Conservation (phyloP, 2,888 invertebrate genomes). For the Synanthedon myopaeformis region DNA sequence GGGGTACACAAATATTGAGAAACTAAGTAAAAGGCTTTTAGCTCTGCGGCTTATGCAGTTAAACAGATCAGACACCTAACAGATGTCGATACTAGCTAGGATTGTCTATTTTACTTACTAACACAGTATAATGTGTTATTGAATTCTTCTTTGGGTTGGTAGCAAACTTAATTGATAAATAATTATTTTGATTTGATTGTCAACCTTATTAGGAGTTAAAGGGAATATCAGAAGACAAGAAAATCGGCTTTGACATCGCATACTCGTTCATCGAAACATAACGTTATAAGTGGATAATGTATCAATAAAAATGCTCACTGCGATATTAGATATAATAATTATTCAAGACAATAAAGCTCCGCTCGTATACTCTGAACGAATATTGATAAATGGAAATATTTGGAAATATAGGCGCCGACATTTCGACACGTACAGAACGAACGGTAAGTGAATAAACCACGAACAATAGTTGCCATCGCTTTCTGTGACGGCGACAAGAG, state of each 20-base stretch:
- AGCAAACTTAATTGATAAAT: too few species aligned
- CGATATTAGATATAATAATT: constrained; percentile 8
- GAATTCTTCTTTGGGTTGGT: too few species aligned
- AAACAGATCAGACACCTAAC: too few species aligned
- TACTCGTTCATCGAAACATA: not conserved
- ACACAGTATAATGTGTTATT: too few species aligned
- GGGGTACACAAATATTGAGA: too few species aligned
- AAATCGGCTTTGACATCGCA: not conserved
- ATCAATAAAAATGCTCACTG: not conserved
- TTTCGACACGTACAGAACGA: constrained; percentile 29
- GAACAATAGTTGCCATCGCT: constrained; percentile 37
- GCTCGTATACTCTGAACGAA: constrained; percentile 19
- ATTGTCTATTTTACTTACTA: too few species aligned
- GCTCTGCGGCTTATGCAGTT: too few species aligned
- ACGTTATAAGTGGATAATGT: not conserved
- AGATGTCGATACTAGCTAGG: too few species aligned
- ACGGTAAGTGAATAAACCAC: constrained; percentile 22
- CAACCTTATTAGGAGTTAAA: too few species aligned
- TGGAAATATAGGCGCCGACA: constrained; percentile 17
- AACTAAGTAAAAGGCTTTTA: too few species aligned
- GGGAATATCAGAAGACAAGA: too few species aligned
- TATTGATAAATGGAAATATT: constrained; percentile 7
- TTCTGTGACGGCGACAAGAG: not conserved
- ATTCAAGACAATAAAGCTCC: constrained; percentile 19
- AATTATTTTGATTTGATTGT: too few species aligned